Conservation (phyloP, 64 coral and sea anemone genomes). For the Orbicella faveolata region DNA sequence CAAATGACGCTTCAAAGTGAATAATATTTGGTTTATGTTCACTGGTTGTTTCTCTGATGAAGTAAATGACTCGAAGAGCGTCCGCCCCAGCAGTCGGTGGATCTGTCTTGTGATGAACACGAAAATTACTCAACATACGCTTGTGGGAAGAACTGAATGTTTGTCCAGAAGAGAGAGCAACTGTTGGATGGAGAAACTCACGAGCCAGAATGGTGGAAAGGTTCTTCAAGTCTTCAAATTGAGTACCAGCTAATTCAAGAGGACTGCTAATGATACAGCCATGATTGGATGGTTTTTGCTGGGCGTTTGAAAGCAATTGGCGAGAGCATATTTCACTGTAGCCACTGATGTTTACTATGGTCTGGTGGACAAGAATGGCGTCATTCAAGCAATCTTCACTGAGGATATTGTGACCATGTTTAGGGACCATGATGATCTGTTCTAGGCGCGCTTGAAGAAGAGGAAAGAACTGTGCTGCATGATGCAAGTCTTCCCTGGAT, state of each 20-base stretch:
- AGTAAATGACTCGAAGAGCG: not conserved
- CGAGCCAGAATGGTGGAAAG: not conserved
- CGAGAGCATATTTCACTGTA: not conserved
- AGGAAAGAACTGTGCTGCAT: constrained; percentile 1
- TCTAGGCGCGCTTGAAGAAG: not conserved
- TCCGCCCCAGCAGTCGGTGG: not conserved
- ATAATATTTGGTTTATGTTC: not conserved
- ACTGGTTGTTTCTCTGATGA: not conserved
- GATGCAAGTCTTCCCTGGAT: not conserved
- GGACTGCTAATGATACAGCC: not conserved
- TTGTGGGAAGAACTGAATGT: not conserved
- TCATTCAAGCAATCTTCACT: not conserved
- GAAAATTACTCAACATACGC: not conserved
- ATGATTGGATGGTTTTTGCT: not conserved
- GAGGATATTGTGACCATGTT: not conserved
- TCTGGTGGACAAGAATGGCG: not conserved
- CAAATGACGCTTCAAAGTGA: not conserved
- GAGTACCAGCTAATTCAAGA: not conserved
- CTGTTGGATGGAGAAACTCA: not conserved
- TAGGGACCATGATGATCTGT: not conserved
- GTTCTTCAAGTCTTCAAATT: not conserved
- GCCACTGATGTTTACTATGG: not conserved
- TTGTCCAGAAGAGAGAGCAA: not conserved
- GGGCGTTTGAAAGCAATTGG: not conserved
- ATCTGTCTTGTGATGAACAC: not conserved